phyloP scores from a whole-genome alignment of 2,888 invertebrate genomes.

The Choreutis nemorana region DNA sequence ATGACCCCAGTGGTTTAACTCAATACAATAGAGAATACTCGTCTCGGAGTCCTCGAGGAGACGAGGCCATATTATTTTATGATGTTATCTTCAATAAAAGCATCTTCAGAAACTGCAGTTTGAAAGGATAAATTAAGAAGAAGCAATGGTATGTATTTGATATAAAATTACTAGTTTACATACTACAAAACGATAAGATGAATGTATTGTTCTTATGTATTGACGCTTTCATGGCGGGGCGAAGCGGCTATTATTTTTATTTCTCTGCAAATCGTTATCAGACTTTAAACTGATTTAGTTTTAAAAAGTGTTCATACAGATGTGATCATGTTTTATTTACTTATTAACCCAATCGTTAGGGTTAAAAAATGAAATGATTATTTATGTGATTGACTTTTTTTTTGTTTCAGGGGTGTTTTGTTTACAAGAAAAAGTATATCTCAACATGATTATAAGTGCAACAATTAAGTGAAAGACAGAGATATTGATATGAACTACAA shows the following conservation, averaged over 20 bases:
- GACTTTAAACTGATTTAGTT: too few species aligned
- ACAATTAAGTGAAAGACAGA: conserved; percentile 38
- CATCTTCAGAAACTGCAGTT: conserved; percentile 59
- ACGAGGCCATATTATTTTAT: conserved; percentile 75
- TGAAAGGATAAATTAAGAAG: conserved; percentile 48
- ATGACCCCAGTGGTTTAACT: conserved; percentile 38
- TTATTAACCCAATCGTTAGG: conserved; percentile 1
- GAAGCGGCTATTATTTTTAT: conserved; percentile 53
- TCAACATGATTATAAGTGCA: conserved; percentile 41
- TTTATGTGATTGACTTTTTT: conserved; percentile 21
- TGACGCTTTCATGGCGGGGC: conserved; percentile 51
- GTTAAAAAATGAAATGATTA: conserved; percentile 3
- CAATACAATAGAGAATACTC: conserved; percentile 64
- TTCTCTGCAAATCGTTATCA: conserved; percentile 15
- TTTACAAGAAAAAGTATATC: conserved; percentile 27
- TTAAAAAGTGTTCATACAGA: too few species aligned
- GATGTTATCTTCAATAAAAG: conserved; percentile 67
- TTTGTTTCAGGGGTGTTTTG: conserved; percentile 52
- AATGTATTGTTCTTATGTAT: conserved; percentile 45
- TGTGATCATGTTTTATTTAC: too few species aligned
- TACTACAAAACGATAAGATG: conserved; percentile 18
- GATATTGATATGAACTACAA: conserved; percentile 42
- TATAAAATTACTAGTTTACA: conserved; percentile 16
- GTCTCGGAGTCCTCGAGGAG: conserved; percentile 62
- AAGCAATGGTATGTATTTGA: conserved; percentile 55